phyloP scores from a whole-genome alignment of 2,888 invertebrate species.

The Antheraea yamamai region DNA sequence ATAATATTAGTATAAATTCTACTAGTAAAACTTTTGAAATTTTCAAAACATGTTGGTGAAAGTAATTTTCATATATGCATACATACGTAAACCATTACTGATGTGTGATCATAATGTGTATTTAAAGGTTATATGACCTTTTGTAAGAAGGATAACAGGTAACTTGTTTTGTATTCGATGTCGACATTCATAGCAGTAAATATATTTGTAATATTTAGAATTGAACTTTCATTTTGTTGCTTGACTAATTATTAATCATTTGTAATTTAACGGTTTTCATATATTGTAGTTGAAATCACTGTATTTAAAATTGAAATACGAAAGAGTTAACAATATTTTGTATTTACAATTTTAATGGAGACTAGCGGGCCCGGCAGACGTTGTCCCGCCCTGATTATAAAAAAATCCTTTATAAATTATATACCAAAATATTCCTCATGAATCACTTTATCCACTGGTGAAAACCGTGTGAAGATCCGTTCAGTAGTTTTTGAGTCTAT shows the following conservation, averaged over 20 bases:
- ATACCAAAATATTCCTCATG: too few species aligned
- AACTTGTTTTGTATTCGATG: constrained; percentile 15
- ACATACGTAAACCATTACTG: background rate
- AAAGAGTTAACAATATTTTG: background rate
- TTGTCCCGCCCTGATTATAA: too few species aligned
- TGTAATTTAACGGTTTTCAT: background rate
- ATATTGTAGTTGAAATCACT: background rate
- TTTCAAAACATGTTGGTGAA: too few species aligned
- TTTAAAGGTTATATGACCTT: constrained; percentile 26
- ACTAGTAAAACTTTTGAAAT: too few species aligned
- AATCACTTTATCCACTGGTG: too few species aligned
- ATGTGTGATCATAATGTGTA: constrained; percentile 11
- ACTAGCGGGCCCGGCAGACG: too few species aligned
- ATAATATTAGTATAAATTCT: too few species aligned
- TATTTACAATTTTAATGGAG: background rate
- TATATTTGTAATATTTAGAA: constrained; percentile 25
- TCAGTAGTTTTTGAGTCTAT: too few species aligned
- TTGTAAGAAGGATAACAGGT: constrained; percentile 30
- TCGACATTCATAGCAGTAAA: constrained; percentile 16
- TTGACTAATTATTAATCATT: background rate
- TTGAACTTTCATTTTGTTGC: background rate
- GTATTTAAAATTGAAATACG: background rate
- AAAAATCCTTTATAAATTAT: too few species aligned
- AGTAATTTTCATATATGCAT: background rate
- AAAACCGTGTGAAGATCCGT: too few species aligned